Base-by-base conservation (phyloP, 1,140 invertebrate species). In the Drosophila pseudoananassae region DNA sequence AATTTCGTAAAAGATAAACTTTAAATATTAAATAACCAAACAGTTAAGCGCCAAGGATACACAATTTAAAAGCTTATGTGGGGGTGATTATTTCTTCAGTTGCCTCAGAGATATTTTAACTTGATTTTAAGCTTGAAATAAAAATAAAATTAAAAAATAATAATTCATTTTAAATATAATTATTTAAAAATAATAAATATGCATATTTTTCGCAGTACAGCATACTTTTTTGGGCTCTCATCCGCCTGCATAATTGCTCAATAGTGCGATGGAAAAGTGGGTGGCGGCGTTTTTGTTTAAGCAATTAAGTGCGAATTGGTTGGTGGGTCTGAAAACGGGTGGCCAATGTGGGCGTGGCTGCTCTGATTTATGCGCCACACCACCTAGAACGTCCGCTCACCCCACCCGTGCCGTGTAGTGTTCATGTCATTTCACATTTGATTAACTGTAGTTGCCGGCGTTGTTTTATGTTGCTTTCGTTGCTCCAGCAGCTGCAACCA, bases 361-460 rank as follows among this genome's bases (percentile, higher is more conserved):
- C 72, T 29, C 45, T 85, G 82, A 85, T 85, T 85, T 87, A 87
- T 79, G 43, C 50, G 49, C 38, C 49, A 58, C 61, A 5, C 36
- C 27, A n/a, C 38, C 47, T 7, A 17, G n/a, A 14, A 1, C 6
- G 7, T 23, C n/a, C 7, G 12, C 14, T 1, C 14, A 10, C 17
- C 2, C 4, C 33, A 47, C 56, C 69, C 25, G 14, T 2, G 25
- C 23, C 29, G 40, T 31, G 52, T 33, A 55, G 49, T 70, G 59
- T 60, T 53, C 47, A 51, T 80, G 78, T 75, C 80, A 85, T 74
- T 76, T 59, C 55, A 74, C 71, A 85, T 84, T 84, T 84, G 80
- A 84, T 84, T 84, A 85, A 85, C 81, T 77, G 63, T 60, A 84
- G 61, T 80, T 82, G 73, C 65, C 43, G 76, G 36, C 49, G 49